Conservation (phyloP, 2,888 invertebrate genomes). For the Alviniconcha strummeri region DNA sequence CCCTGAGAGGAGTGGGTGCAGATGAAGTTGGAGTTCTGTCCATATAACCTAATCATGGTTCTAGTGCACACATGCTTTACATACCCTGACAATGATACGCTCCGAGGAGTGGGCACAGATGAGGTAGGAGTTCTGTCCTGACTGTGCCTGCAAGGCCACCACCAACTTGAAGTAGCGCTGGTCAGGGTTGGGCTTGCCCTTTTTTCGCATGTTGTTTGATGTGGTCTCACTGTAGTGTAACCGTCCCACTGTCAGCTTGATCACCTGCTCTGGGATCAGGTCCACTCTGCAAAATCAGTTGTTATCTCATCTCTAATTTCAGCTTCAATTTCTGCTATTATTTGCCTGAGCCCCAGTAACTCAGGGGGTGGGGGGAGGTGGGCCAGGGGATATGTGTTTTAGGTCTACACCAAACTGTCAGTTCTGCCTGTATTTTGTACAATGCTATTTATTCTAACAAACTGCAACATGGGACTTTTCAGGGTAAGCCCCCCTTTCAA, state of each 20-base stretch:
- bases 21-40: too few relatives aligned
- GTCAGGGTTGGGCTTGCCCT: conserved; percentile 98
- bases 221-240: conserved; percentile 99
- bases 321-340: too few relatives aligned
- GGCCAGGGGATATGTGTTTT: too few relatives aligned
- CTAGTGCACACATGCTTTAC: conserved; percentile 55
- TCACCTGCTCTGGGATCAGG: conserved; percentile 80
- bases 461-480: too few relatives aligned
- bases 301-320: not conserved
- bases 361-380: too few relatives aligned
- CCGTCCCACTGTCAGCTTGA: conserved; percentile 87
- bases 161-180: conserved; percentile 97
- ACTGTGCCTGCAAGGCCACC: conserved; percentile 93
- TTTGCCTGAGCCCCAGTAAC: too few relatives aligned
- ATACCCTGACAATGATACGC: conserved; percentile 95
- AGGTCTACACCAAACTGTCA: too few relatives aligned
- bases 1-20: too few relatives aligned
- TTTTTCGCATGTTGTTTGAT: conserved; percentile 98
- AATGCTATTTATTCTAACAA: too few relatives aligned
- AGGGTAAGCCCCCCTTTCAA: too few relatives aligned
- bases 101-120: conserved; percentile 91
- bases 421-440: too few relatives aligned
- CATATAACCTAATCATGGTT: too few relatives aligned
- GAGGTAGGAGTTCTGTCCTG: conserved; percentile 81
- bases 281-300: conserved; percentile 72